Evolutionary conservation across 1,140 invertebrate species (phyloP), one percentile per base, ranked within the genome.

Genomic region (Chironomus tepperi): DNA sequence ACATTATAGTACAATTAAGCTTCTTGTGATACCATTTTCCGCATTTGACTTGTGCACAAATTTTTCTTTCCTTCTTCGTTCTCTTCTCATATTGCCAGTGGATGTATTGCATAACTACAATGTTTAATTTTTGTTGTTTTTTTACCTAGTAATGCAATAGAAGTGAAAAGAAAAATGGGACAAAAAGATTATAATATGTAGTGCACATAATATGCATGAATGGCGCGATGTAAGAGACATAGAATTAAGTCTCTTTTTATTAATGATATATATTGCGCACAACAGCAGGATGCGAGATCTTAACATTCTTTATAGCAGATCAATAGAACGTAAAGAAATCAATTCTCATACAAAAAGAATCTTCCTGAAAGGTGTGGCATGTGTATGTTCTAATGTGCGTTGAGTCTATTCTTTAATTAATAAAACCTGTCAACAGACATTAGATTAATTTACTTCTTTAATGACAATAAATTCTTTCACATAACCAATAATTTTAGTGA

Each of bases 21-120:
- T 70, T 70, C 65, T 70, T 21, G 19, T 70, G 65, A 70, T 70
- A 70, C 16, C 65, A 70, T 70, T 70, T 70, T 70, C 47, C 65
- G 65, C 65, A 70, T 70, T 70, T 18, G n/a, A 57, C 12, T 57
- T 57, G 47, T 57, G 47, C 47, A 57, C 47, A 57, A 57, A 57
- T n/a, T 57, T 57, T 57, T 57, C 47, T n/a, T 70, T 19, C 18
- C 65, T 7, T 70, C 65, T 70, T 67, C 47, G 12, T 70, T 19
- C 9, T 21, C 9, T 70, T 21, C 19, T 70, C 19, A 19, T 18
- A 6, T 19, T 70, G 65, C 16, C 65, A 9, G 16, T 70, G 7
- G 16, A 70, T 70, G 65, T 70, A 21, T 18, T 57, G 65, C 65
- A 70, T 70, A 18, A 70, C 65, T 10, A 7, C 7, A 19, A n/a